Evolutionary conservation across 37 sponge, comb jelly and placozoan species (phyloP).

Genomic region (Geodia barretti): DNA sequence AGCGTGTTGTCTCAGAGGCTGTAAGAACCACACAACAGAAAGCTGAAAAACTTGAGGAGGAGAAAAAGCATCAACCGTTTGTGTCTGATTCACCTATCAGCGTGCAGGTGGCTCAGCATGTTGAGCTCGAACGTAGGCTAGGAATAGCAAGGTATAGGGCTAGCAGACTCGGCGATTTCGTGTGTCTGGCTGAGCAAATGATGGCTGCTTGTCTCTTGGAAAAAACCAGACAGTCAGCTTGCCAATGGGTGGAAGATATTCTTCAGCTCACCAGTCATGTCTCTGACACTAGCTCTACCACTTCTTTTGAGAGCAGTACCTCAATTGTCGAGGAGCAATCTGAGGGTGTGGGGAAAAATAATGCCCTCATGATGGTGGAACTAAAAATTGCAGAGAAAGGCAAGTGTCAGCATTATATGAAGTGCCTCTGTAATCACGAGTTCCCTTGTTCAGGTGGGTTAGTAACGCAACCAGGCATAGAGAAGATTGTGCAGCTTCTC

Average conservation of each 20-base stretch:
- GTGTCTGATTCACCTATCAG: slow-evolving; percentile 73
- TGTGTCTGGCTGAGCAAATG: slow-evolving; percentile 52
- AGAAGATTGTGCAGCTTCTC: not conserved
- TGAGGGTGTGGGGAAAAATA: not conserved
- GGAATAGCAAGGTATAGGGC: slow-evolving; percentile 19
- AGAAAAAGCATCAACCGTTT: slow-evolving; percentile 42
- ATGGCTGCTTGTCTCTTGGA: slow-evolving; percentile 36
- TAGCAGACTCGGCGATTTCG: slow-evolving; percentile 26
- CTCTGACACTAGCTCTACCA: not conserved
- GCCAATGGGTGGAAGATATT: slow-evolving; percentile 16
- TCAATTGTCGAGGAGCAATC: not conserved
- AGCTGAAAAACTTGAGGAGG: slow-evolving; percentile 21
- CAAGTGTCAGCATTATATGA: not conserved
- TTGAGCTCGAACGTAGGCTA: slow-evolving; percentile 32
- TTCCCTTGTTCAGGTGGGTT: not conserved
- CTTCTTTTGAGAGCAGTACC: not conserved
- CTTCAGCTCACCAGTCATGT: not conserved
- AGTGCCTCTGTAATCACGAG: not conserved
- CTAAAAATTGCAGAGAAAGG: not conserved
- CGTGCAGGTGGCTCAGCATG: slow-evolving; percentile 42
- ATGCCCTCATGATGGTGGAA: not conserved
- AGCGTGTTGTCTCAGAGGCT: slow-evolving; percentile 33
- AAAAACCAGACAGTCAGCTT: slow-evolving; percentile 11
- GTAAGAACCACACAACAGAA: not conserved
- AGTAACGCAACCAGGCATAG: not conserved